These are phyloP conservation scores for Heterocephalus glaber DNA, from an alignment of 2,113 vertebrate species.

Conservation along the genomic window DNA sequence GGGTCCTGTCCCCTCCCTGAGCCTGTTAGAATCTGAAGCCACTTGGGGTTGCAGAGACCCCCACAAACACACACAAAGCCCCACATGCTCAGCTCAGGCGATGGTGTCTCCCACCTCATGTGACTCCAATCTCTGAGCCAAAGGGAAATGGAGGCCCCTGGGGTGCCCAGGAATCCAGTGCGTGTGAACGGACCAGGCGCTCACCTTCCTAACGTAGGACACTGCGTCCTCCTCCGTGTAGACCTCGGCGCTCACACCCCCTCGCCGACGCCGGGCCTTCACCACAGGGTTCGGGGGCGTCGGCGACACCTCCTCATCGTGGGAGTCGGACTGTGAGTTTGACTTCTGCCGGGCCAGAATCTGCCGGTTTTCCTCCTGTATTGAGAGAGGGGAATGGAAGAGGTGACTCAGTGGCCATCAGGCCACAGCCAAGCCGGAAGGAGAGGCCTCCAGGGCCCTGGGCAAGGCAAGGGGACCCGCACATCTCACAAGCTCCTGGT, in stretches of 20 bases:
- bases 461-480: neutral
- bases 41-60: neutral
- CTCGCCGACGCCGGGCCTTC: conserved; percentile 92
- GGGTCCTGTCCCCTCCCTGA: neutral
- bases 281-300: conserved; percentile 95
- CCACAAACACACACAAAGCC: neutral
- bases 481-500: neutral
- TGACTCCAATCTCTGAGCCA: neutral
- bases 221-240: conserved; percentile 98
- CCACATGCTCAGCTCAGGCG: neutral
- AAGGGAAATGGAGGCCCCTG: neutral
- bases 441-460: neutral
- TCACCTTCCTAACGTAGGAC: conserved; percentile 97
- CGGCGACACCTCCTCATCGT: conserved; percentile 95
- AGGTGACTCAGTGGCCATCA: neutral
- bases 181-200: fast-evolving
- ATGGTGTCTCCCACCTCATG: neutral
- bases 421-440: neutral
- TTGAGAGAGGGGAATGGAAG: neutral
- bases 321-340: conserved; percentile 95
- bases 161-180: neutral
- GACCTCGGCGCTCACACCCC: conserved; percentile 97
- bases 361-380: conserved; percentile 96
- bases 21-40: neutral
- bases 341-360: conserved; percentile 96